Conservation (phyloP, 2,797 vertebrate genomes). For the Morus bassanus region DNA sequence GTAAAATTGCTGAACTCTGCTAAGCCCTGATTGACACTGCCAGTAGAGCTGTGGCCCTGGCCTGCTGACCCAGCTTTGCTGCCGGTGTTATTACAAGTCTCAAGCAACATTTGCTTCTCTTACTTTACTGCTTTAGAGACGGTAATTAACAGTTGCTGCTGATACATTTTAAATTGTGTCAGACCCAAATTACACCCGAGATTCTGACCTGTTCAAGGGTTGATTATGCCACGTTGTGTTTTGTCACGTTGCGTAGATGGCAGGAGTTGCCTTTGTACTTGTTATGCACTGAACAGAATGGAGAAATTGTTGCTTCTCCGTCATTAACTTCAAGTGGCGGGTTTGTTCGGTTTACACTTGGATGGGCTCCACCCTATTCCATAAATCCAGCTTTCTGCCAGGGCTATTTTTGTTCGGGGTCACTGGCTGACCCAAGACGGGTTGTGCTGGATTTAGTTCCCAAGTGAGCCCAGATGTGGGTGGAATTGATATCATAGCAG, state of each 20-base stretch:
- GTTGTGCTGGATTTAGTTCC: conserved; percentile 70
- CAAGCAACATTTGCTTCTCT: background rate
- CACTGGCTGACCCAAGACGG: conserved; percentile 71
- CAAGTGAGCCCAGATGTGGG: conserved; percentile 72
- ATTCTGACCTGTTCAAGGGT: background rate
- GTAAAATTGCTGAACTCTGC: background rate
- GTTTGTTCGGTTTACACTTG: conserved; percentile 29
- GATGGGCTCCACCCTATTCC: conserved; percentile 64
- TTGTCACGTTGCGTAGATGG: background rate
- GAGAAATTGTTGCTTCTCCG: background rate
- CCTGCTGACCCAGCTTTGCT: rapidly evolving
- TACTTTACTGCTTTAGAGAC: background rate
- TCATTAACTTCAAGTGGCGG: background rate
- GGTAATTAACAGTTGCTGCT: background rate
- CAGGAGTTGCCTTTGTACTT: conserved; percentile 14
- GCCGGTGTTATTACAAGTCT: rapidly evolving
- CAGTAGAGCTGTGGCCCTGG: background rate
- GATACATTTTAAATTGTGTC: background rate
- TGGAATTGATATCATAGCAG: conserved; percentile 11
- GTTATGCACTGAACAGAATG: background rate
- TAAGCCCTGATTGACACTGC: rapidly evolving
- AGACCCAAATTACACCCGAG: background rate
- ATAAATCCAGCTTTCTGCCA: conserved; percentile 67
- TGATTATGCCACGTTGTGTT: background rate
- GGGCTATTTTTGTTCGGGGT: conserved; percentile 73